A percentile compares a stretch with the other conserved stretches of the same genome.
These are phyloP conservation scores for Macrochelys suwanniensis DNA, from an alignment of 2,797 vertebrate genomes.

Conservation along the genomic window DNA sequence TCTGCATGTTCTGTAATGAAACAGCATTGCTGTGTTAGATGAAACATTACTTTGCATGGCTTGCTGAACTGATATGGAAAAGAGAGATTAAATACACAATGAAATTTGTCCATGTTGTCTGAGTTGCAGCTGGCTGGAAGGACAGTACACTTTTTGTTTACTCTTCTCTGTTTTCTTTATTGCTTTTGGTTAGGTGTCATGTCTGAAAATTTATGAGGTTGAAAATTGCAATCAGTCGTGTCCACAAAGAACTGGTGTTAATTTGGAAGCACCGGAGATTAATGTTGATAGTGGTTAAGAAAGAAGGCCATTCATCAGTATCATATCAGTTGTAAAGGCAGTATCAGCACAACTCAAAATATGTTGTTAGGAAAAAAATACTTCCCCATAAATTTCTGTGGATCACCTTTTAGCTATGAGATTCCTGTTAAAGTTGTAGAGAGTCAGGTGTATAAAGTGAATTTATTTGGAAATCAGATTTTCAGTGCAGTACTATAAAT, in stretches of 20 bases:
- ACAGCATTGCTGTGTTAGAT: not conserved
- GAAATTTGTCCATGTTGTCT: not conserved
- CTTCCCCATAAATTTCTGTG: constrained; percentile 6
- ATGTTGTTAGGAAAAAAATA: not conserved
- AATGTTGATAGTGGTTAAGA: not conserved
- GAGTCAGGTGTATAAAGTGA: not conserved
- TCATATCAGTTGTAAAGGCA: constrained; percentile 42
- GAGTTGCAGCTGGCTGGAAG: not conserved
- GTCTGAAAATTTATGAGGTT: constrained; percentile 49
- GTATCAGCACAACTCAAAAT: not conserved
- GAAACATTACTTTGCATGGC: not conserved
- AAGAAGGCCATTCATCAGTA: not conserved
- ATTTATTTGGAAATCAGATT: constrained; percentile 40
- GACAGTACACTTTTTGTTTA: constrained; percentile 20
- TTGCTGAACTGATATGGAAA: not conserved
- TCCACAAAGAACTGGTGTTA: constrained; percentile 39
- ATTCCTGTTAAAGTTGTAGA: constrained; percentile 17
- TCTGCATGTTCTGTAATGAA: not conserved
- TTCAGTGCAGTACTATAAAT: constrained; percentile 64
- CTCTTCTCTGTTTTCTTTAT: constrained; percentile 26
- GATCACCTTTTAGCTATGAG: not conserved
- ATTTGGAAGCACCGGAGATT: constrained; percentile 33
- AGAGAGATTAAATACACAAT: not conserved
- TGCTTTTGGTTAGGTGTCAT: constrained; percentile 27
- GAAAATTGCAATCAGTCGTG: constrained; percentile 51